Evolutionary conservation across 2,888 invertebrate species (phyloP), one percentile per base, ranked within the genome.

Genomic region (Agrochola macilenta): DNA sequence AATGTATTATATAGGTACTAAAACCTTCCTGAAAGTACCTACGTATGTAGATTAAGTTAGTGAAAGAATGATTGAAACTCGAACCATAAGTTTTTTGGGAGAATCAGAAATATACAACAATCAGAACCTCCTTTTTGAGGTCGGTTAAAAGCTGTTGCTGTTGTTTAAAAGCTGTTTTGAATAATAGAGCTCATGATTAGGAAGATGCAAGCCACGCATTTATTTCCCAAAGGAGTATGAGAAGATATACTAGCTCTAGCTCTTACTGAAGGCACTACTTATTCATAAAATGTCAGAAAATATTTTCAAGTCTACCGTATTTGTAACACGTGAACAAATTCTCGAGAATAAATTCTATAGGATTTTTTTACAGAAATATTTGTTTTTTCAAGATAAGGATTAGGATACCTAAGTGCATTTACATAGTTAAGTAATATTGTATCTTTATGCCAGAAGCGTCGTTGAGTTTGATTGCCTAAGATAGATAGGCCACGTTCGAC

Each of bases 401-500:
- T 82, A 69, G 46, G 35, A 17, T 7, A 43, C 39, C 39, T 80
- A 73, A 76, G 52, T 69, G 35, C 86, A 71, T 88, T 81, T 84
- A 71, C 74, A 54, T 73, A 63, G 58, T 39, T 61, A 78, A 78
- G 78, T 78, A 74, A 74, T 78, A 69, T 75, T 69, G 66, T 81
- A 84, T 74, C 74, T 68, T 46, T 35, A 54, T 58, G 69, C n/a
- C 70, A 75, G 74, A 78, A 76, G 60, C 52, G 12, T 64, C 26
- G 79, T 60, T 54, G 66, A 74, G 35, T 81, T 68, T 69, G 76
- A 88, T 82, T 83, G 46, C 54, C 30, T 77, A 14, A 70, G 7
- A 76, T 43, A 74, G 88, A 88, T 87, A 87, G 80, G 57, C 70
- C 87, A 87, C 88, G 85, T 87, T 78, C 30, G n/a, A 46, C 69